Evolutionary conservation across 1,140 invertebrate species (phyloP).

Genomic region (Rhopalosiphum padi): DNA sequence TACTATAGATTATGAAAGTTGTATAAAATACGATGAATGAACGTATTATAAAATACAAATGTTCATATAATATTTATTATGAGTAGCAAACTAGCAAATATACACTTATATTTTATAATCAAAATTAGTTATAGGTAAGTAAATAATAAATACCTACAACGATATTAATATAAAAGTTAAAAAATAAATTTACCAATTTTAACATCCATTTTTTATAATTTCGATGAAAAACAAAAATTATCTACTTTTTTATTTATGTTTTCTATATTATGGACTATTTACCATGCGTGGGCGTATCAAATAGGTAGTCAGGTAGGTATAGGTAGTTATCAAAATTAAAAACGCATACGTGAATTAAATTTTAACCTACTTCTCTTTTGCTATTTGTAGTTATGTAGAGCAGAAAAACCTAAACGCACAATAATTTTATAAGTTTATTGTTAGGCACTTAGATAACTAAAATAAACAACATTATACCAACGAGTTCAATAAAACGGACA

Average conservation of each 20-base stretch:
- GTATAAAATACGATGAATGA: not conserved
- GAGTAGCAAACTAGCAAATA: not conserved
- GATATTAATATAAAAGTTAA: not conserved
- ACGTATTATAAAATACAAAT: not conserved
- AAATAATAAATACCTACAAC: not conserved
- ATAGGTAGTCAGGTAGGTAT: not conserved
- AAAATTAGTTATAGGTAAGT: not conserved
- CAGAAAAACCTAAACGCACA: conserved; percentile 28
- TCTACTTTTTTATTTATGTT: not conserved
- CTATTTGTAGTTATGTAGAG: not conserved
- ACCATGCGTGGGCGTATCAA: not conserved
- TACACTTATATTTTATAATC: not conserved
- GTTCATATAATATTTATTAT: not conserved
- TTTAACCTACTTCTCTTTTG: conserved; percentile 10
- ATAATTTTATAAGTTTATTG: not conserved
- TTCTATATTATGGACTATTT: not conserved
- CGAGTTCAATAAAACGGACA: not conserved
- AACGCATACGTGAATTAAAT: not conserved
- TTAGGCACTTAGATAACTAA: not conserved
- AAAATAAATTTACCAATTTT: not conserved
- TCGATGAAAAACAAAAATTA: not conserved
- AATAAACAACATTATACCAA: not conserved
- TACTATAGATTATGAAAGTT: not conserved
- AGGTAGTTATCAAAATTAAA: not conserved
- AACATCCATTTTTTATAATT: not conserved